Evolutionary conservation across 2,888 invertebrate genomes (phyloP), one percentile per base, ranked within the genome.

Genomic region (Melitaea athalia): DNA sequence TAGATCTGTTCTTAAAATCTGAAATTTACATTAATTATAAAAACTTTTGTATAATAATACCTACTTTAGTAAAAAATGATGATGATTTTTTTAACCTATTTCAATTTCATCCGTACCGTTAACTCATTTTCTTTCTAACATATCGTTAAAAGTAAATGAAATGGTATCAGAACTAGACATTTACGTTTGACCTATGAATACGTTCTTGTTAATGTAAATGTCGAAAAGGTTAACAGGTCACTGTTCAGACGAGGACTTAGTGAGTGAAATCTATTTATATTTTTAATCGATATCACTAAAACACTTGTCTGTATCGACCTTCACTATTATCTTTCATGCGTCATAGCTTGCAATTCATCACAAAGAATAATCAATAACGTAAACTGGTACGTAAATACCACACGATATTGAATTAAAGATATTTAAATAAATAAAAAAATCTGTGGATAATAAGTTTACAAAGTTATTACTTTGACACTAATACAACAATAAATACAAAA

Each of bases 221-320:
- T 42, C 42, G 43, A 8, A 50, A 63, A 63, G 53, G 50, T 15
- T 55, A n/a, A 52, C 24, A 31, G 24, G n/a, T 47, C 33, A 57
- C 10, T 33, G 15, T 14, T 57, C 57, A 24, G 52, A 24, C 52
- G 38, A 38, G 83, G 76, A 81, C 83, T 63, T 14, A 5, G 4
- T 49, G 11, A n/a, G 38, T 42, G 1, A 57, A 57, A 42, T 38
- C 10, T 57, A 57, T 42, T 57, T 57, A n/a, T 57, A 42, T n/a
- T 15, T 50, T 42, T 15, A 57, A 15, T 57, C 57, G 38, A 57
- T 42, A 42, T 31, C 4, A 17, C 42, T 38, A n/a, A 14, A 38
- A 42, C 10, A 15, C n/a, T n/a, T 38, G 6, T 57, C n/a, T 10
- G 15, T 57, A 15, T 38, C n/a, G 38, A 38, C 8, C 6, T 14